Evolutionary conservation across 1,140 invertebrate genomes (phyloP), one percentile per base, ranked within the genome.

Genomic region (Pararge aegeria): DNA sequence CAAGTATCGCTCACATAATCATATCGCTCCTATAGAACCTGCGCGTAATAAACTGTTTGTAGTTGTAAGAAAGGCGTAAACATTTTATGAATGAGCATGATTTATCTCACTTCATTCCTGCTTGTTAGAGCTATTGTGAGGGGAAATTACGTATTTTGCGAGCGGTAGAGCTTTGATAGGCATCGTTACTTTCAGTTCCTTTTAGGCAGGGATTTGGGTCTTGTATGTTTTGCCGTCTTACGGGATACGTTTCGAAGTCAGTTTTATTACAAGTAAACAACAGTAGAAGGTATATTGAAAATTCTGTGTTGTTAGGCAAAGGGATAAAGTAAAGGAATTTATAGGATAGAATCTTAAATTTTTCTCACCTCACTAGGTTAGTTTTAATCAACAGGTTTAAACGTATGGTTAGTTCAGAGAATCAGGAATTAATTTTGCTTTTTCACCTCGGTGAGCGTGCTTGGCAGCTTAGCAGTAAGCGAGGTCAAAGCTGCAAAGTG

Each of bases 41-140:
- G 59, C 6, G 42, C 52, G 16, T 49, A 37, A 46, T 61, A 38
- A 55, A 54, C 21, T 15, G 18, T 62, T 61, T 51, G 48, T 51
- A 51, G 53, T 58, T 34, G 44, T 50, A 55, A 52, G 44, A 55
- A 19, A 24, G 44, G 56, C 54, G 65, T 75, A 69, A 72, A 76
- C 71, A 62, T 60, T 53, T 49, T 70, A 78, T 65, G 57, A 68
- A 80, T 80, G 66, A 59, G 59, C 61, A 68, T 62, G 63, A 84
- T 84, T 80, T 77, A 73, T 81, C 70, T 73, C 56, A 64, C 71
- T 76, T 66, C 61, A 64, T 61, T 55, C 49, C 61, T 57, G 58
- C 50, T 18, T 34, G 52, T 50, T 50, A 27, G 20, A 15, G 57
- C 66, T 73, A 79, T 71, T 68, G 51, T 55, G 46, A 46, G 62